Evolutionary conservation across 2,888 invertebrate species (phyloP).

Genomic region (Gasteruption jaculator): DNA sequence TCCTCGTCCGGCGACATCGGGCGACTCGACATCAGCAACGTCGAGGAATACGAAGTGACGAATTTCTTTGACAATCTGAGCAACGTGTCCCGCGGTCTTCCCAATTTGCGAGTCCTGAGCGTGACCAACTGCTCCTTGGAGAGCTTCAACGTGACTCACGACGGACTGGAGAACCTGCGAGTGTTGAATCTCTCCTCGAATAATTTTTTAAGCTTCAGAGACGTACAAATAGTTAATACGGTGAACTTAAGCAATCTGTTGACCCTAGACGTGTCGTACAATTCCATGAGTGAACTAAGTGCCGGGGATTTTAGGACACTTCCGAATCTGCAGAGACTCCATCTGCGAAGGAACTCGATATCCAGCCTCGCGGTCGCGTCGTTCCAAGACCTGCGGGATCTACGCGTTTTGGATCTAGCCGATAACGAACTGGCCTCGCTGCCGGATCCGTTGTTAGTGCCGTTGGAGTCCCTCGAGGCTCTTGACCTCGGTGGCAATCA

Average conservation of each 20-base stretch:
- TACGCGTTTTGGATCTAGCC: slow-evolving; percentile 69
- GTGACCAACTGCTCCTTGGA: slow-evolving; percentile 38
- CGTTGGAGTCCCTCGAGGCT: slow-evolving; percentile 61
- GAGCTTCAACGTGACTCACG: slow-evolving; percentile 34
- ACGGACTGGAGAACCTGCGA: slow-evolving; percentile 27
- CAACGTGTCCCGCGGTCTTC: slow-evolving; percentile 19
- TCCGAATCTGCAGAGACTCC: slow-evolving; percentile 60
- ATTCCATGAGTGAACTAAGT: slow-evolving; percentile 56
- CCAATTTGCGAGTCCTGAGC: slow-evolving; percentile 26
- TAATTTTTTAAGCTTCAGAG: slow-evolving; percentile 28
- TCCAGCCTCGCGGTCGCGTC: slow-evolving; percentile 54
- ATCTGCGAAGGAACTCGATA: slow-evolving; percentile 67
- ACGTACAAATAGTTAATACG: slow-evolving; percentile 21
- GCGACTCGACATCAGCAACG: slow-evolving; percentile 28
- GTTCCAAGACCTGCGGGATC: slow-evolving; percentile 60
- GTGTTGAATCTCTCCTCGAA: slow-evolving; percentile 40
- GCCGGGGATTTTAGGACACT: slow-evolving; percentile 58
- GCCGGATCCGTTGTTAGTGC: slow-evolving; percentile 57
- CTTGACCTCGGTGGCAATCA: slow-evolving; percentile 70
- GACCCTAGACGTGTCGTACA: slow-evolving; percentile 61
- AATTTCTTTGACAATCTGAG: slow-evolving; percentile 27
- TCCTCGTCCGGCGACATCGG: slow-evolving; percentile 22
- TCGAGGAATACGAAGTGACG: slow-evolving; percentile 29
- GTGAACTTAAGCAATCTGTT: slow-evolving; percentile 51
- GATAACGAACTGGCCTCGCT: slow-evolving; percentile 62